Evolutionary conservation across 2,113 vertebrate genomes (phyloP).

Genomic region (Coptodon rendalli): DNA sequence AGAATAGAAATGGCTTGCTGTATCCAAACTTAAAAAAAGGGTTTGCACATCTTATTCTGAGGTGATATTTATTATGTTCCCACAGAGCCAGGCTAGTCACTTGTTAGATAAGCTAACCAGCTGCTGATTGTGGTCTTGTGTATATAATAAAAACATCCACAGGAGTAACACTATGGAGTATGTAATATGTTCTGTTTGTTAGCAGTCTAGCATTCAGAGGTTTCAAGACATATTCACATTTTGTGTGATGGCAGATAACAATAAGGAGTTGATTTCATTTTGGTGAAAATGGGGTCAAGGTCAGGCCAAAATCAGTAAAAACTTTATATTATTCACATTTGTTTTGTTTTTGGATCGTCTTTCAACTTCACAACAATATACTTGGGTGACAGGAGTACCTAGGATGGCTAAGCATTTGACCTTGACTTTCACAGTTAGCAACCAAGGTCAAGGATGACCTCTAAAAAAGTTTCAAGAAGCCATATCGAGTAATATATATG

Average conservation of each 20-base stretch:
- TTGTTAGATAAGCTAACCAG: not conserved
- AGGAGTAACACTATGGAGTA: not conserved
- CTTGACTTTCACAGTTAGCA: not conserved
- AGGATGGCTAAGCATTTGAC: not conserved
- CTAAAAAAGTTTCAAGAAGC: not conserved
- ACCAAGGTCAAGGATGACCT: not conserved
- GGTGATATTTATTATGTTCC: not conserved
- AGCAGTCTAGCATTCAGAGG: not conserved
- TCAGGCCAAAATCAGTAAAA: not conserved
- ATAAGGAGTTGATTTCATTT: not conserved
- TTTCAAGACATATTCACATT: not conserved
- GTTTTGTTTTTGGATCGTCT: not conserved
- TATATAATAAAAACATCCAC: not conserved
- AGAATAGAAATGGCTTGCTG: not conserved
- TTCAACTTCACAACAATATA: not conserved
- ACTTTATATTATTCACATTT: not conserved
- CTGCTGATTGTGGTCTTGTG: not conserved
- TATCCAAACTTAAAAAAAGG: not conserved
- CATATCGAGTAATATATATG: not conserved
- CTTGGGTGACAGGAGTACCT: not conserved
- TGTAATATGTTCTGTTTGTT: not conserved
- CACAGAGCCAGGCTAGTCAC: not conserved
- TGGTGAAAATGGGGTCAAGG: not conserved
- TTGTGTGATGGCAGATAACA: not conserved
- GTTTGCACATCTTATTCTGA: not conserved